Percentiles rank a stretch among this genome's conserved stretches.
phyloP scores from a whole-genome alignment of 2,113 vertebrate genomes.

The Erythrolamprus reginae region DNA sequence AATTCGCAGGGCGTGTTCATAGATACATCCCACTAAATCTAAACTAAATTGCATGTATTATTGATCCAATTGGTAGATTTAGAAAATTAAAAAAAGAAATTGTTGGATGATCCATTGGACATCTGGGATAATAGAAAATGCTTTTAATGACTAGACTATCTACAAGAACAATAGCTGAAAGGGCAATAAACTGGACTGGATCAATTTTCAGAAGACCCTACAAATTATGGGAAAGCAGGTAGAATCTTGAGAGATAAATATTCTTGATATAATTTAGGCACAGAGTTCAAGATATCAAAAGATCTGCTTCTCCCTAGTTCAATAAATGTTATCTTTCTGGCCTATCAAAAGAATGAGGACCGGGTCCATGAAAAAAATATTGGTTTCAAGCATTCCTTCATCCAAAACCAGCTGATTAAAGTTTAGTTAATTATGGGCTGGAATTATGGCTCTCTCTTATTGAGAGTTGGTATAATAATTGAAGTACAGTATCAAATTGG shows the following conservation, averaged over 20 bases:
- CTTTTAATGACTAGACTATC: neutral
- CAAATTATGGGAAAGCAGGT: neutral
- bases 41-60: neutral
- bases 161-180: neutral
- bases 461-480: neutral
- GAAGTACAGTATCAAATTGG: neutral
- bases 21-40: neutral
- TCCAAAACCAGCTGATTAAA: neutral
- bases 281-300: neutral
- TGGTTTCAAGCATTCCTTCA: neutral
- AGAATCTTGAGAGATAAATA: neutral
- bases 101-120: neutral
- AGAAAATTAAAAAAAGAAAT: neutral
- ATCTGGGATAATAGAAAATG: neutral
- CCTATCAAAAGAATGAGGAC: neutral
- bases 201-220: neutral
- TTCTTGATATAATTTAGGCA: neutral
- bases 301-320: neutral
- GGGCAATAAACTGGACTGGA: neutral
- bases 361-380: neutral
- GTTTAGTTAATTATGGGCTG: no score
- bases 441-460: neutral
- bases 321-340: neutral
- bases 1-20: neutral
- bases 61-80: neutral